Evolutionary conservation across 2,797 vertebrate species (phyloP).

Genomic region (Odontamblyopus lacepedii): DNA sequence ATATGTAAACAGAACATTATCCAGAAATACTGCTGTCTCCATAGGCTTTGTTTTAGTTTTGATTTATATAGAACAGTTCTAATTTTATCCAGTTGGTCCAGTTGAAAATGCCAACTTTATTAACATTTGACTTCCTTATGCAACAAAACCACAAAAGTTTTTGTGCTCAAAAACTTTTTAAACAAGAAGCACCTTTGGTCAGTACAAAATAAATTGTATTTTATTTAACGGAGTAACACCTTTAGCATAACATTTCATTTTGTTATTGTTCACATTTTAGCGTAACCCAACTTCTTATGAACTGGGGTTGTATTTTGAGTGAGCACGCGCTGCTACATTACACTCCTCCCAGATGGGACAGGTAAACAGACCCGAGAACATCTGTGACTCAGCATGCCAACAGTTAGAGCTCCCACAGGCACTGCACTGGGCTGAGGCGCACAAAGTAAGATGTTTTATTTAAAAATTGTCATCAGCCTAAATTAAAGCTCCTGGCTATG

Average conservation of each 20-base stretch:
- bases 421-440: constrained; percentile 18
- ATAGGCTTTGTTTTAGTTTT: neutral
- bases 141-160: neutral
- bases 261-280: neutral
- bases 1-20: neutral
- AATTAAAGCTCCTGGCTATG: constrained; percentile 17
- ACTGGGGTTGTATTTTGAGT: constrained; percentile 16
- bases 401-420: constrained; percentile 45
- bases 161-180: neutral
- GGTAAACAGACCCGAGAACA: constrained; percentile 51
- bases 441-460: constrained; percentile 21
- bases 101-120: neutral
- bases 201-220: neutral
- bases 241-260: neutral
- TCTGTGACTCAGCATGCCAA: constrained; percentile 53
- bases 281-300: neutral
- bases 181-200: neutral
- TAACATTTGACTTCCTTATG: neutral
- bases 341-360: constrained; percentile 50
- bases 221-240: neutral
- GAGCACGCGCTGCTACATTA: constrained; percentile 38
- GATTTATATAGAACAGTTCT: neutral
- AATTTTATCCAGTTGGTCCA: neutral
- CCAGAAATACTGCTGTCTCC: neutral
- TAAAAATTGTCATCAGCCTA: constrained; percentile 22